These are phyloP conservation scores for Brachirus orientalis DNA, from an alignment of 2,113 vertebrate species.

Conservation along the genomic window DNA sequence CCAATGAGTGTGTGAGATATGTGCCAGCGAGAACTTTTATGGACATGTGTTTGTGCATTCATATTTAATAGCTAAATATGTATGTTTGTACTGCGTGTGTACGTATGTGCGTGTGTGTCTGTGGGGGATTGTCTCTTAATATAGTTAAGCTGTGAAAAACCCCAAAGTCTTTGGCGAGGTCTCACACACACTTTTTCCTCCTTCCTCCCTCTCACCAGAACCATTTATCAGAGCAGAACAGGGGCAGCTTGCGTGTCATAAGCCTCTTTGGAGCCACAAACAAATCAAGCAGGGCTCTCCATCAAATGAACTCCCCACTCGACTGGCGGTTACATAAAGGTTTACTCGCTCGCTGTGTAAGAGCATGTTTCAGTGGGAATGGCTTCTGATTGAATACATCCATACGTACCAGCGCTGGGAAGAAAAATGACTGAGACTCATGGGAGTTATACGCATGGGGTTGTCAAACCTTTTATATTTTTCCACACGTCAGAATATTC, in stretches of 20 bases:
- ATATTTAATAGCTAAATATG: conserved; percentile 47
- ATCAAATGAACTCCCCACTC: conserved; percentile 76
- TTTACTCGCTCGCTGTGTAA: conserved; percentile 70
- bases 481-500: too few relatives aligned
- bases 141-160: conserved; percentile 78
- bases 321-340: conserved; percentile 75
- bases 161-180: conserved; percentile 73
- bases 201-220: conserved; percentile 70
- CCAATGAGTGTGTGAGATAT: conserved; percentile 39
- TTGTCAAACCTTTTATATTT: conserved; percentile 66
- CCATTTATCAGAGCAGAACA: conserved; percentile 77
- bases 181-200: conserved; percentile 70
- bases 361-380: conserved; percentile 69
- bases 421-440: conserved; percentile 60
- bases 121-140: conserved; percentile 74
- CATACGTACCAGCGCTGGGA: conserved; percentile 44
- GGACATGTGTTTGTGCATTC: conserved; percentile 35
- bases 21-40: conserved; percentile 1
- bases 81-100: conserved; percentile 45
- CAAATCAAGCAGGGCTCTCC: conserved; percentile 79
- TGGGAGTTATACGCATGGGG: not conserved
- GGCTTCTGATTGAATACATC: conserved; percentile 72
- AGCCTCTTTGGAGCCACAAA: conserved; percentile 81
- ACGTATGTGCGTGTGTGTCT: conserved; percentile 39
- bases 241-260: conserved; percentile 77